Evolutionary conservation across 2,888 invertebrate species (phyloP), one percentile per base, ranked within the genome.

Genomic region (Muscina levida): DNA sequence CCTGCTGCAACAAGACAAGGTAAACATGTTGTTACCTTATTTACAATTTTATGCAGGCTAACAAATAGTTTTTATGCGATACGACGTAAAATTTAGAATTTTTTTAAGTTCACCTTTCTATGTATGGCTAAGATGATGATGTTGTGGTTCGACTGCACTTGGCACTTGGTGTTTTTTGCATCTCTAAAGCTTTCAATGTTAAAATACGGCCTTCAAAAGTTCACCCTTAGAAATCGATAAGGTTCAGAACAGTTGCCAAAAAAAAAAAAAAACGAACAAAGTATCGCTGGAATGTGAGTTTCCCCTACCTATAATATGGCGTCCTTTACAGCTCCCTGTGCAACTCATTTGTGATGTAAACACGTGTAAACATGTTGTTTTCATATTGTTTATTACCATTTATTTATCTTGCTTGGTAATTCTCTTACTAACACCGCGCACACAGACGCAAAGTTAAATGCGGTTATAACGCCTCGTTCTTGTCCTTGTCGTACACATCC

Each of bases 201-300:
- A 72, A 76, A 72, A 67, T 39, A 66, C 74, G 74, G 67, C 81
- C 81, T 77, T 81, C 77, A 77, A 74, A 77, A 67, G 74, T 72
- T 74, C 77, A 71, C n/a, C 53, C 13, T 44, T 73, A 42, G 51
- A 76, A 70, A 70, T 80, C 56, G 42, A 72, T 72, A 73, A 73
- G 42, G 39, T 62, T 42, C 31, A n/a, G n/a, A n/a, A n/a, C n/a
- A n/a, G n/a, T n/a, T n/a, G n/a, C n/a, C n/a, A 56, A 42, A 59
- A 42, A n/a, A 57, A n/a, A 17, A 42, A 42, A 22, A n/a, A n/a
- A n/a, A n/a, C n/a, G n/a, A n/a, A n/a, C n/a, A n/a, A n/a, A n/a
- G n/a, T n/a, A n/a, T n/a, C n/a, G n/a, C n/a, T n/a, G 15, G 51
- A 72, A 75, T 26, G 31, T 44, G 67, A 53, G 17, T 10, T 74